A percentile compares a stretch with the other conserved stretches of the same genome.
Conservation (phyloP, 1,140 invertebrate species). For the Macrotrachela quadricornifera region DNA sequence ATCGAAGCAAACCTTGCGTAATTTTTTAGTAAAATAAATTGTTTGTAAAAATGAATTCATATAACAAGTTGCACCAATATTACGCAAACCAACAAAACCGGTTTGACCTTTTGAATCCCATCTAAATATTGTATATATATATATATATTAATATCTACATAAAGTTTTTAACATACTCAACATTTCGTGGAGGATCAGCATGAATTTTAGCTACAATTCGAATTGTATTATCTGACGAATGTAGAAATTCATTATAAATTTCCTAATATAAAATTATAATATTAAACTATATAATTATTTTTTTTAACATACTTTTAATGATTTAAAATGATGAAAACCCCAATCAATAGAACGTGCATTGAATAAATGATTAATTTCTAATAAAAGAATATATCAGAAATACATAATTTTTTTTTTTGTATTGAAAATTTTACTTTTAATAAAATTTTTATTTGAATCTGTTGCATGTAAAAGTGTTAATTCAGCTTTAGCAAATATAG, state of each 20-base stretch:
- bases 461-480: conserved; percentile 38
- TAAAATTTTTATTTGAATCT: conserved; percentile 1
- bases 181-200: too few species aligned
- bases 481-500: conserved; percentile 80
- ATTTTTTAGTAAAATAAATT: conserved; percentile 85
- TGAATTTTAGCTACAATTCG: too few species aligned
- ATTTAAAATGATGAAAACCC: not conserved
- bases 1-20: conserved; percentile 53
- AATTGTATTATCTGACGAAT: too few species aligned
- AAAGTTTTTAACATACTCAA: too few species aligned
- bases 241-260: too few species aligned
- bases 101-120: conserved; percentile 99
- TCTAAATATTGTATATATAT: too few species aligned
- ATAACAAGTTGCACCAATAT: conserved; percentile 98
- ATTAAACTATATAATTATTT: too few species aligned
- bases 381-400: conserved; percentile 18
- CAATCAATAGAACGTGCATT: not conserved
- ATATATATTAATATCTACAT: too few species aligned
- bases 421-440: not conserved
- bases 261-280: too few species aligned
- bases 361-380: not conserved
- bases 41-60: conserved; percentile 99
- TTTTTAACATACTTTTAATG: not conserved
- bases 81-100: conserved; percentile 97
- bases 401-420: not conserved